A percentile compares a stretch with the other conserved stretches of the same genome.
These are phyloP conservation scores for Odontesthes bonariensis DNA, from an alignment of 2,113 vertebrate species.

Conservation along the genomic window DNA sequence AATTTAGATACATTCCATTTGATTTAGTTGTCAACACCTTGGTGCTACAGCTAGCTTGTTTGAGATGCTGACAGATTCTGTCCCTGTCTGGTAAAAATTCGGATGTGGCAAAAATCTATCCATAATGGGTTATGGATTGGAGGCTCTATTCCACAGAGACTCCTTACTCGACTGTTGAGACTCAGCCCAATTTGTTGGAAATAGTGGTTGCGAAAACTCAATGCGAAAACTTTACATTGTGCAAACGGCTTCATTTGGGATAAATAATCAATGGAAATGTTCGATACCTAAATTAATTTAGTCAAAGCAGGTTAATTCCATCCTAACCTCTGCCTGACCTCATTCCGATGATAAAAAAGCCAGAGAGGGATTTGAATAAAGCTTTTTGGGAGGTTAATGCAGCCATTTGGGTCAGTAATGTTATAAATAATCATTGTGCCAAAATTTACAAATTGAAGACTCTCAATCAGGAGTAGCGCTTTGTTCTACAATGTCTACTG, in stretches of 20 bases:
- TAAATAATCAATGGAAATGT: neutral
- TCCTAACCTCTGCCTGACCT: constrained; percentile 32
- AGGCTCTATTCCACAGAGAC: no score
- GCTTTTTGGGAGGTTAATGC: constrained; percentile 14
- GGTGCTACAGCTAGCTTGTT: neutral
- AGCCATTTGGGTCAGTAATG: constrained; percentile 42
- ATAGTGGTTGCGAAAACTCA: no score
- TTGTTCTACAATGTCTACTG: neutral
- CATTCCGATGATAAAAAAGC: constrained; percentile 25
- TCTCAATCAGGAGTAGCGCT: neutral
- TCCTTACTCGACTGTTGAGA: no score
- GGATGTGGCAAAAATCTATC: no score
- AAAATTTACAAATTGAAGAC: constrained; percentile 6
- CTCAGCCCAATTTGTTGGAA: no score
- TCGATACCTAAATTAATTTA: constrained; percentile 11
- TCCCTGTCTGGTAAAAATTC: neutral
- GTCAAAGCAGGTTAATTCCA: constrained; percentile 39
- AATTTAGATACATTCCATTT: no score
- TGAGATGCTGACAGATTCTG: neutral
- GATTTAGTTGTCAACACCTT: neutral
- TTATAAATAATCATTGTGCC: neutral
- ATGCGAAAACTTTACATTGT: constrained; percentile 12
- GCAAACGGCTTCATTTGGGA: constrained; percentile 4
- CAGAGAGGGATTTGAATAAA: constrained; percentile 52
- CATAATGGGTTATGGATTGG: no score